These are phyloP conservation scores for Xyrauchen texanus DNA, from an alignment of 2,113 vertebrate genomes.

Conservation along the genomic window DNA sequence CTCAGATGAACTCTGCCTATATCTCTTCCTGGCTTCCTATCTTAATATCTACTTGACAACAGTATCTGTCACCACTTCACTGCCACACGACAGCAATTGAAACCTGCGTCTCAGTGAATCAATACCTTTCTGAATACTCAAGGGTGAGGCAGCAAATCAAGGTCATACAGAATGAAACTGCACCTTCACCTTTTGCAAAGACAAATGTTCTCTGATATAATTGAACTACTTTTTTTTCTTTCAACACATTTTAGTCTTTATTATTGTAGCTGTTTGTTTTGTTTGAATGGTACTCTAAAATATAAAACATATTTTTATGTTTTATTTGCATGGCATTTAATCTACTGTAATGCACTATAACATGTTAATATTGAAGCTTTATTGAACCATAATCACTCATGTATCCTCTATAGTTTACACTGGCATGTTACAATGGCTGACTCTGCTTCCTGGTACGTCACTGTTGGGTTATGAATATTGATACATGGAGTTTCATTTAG, in stretches of 20 bases:
- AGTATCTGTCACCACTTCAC: constrained; percentile 67
- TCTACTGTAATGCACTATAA: too few relatives aligned
- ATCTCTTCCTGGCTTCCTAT: constrained; percentile 31
- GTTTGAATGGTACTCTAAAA: too few relatives aligned
- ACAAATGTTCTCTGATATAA: not conserved
- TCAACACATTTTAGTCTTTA: too few relatives aligned
- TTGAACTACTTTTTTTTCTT: too few relatives aligned
- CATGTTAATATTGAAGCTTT: too few relatives aligned
- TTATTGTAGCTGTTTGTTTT: too few relatives aligned
- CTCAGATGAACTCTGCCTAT: constrained; percentile 30
- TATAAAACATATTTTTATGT: too few relatives aligned
- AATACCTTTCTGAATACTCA: constrained; percentile 56
- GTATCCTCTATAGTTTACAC: too few relatives aligned
- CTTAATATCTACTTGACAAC: constrained; percentile 70
- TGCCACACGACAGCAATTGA: constrained; percentile 66
- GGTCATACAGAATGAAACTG: constrained; percentile 45
- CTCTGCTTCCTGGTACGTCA: constrained; percentile 17
- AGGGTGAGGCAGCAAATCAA: constrained; percentile 40
- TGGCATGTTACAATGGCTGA: too few relatives aligned
- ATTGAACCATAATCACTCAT: too few relatives aligned
- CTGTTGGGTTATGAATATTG: constrained; percentile 25
- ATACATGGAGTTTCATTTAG: not conserved
- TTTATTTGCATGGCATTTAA: too few relatives aligned
- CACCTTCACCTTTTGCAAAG: not conserved
- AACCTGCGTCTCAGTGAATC: constrained; percentile 46